Evolutionary conservation across 2,113 vertebrate genomes (phyloP).

Genomic region (Craseonycteris thonglongyai): DNA sequence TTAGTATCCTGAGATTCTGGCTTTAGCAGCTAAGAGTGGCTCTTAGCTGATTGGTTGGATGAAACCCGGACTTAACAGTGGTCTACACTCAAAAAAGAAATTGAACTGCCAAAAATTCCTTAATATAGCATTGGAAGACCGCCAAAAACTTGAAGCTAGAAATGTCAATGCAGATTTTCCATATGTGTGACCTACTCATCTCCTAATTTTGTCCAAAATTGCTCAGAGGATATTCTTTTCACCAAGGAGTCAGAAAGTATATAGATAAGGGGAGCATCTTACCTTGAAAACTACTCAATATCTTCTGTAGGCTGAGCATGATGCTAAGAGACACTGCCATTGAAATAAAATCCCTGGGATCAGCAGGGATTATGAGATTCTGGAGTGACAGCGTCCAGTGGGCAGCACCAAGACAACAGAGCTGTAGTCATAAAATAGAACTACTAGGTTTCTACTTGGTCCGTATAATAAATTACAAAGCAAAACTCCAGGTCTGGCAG

Average conservation of each 20-base stretch:
- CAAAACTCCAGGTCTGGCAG: neutral
- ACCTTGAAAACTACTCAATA: neutral
- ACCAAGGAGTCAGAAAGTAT: neutral
- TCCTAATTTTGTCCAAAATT: conserved; percentile 12
- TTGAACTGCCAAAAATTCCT: neutral
- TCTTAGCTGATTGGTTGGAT: neutral
- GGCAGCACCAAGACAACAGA: neutral
- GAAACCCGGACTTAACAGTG: neutral
- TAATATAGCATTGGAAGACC: neutral
- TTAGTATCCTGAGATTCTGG: neutral
- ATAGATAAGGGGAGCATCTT: neutral
- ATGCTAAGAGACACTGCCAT: neutral
- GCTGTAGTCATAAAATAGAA: neutral
- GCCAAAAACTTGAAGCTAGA: neutral
- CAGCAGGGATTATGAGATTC: neutral
- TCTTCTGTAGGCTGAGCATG: neutral
- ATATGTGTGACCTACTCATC: neutral
- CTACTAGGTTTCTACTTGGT: neutral
- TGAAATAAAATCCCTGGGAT: neutral
- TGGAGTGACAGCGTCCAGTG: neutral
- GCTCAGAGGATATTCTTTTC: neutral
- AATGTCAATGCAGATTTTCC: neutral
- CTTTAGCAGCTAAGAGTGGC: neutral
- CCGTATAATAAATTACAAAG: neutral
- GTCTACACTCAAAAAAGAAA: neutral